Base-by-base conservation (phyloP, 2,888 invertebrate genomes). In the Notodonta ziczac region DNA sequence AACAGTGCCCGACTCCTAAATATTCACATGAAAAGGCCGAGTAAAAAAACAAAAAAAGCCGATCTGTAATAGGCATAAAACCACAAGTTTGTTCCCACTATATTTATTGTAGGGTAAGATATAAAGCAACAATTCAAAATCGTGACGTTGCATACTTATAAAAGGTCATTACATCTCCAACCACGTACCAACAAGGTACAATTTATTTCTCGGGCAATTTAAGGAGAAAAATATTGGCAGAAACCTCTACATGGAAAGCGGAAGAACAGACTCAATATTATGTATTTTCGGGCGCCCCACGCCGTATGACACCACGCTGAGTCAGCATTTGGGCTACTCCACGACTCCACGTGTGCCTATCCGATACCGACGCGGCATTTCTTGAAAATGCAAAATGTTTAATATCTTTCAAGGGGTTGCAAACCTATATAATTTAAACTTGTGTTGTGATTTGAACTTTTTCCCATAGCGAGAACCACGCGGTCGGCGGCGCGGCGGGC, bases 141-240 rank as follows among this genome's bases (percentile, higher is more conserved):
- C 73, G 77, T 75, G 70, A 72, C 77, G 74, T 71, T 71, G 77
- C 71, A 72, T 65, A 64, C 63, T 69, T 70, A 81, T 78, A 78
- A 79, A 77, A 70, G 79, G 80, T 80, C 79, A 81, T 86, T 84
- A 80, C 76, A 79, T 84, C 69, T 80, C 84, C 67, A 82, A 83
- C 78, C 89, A 88, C 88, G 89, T 88, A 87, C 85, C 80, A 78
- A 82, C 81, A 24, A 24, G 24, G 24, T 85, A 87, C 84, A 88
- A 88, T 89, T 88, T 89, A 89, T 87, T 86, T 74, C 67, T 67
- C 82, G 81, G 82, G 85, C 83, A 84, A 85, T 88, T 89, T 87
- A 86, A 86, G 85, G 84, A 83, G 85, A 88, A 85, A 87, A 81
- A 84, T 85, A 80, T 82, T 77, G 80, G 86, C 82, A 85, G 84